Conservation (phyloP, 2,797 vertebrate species). For the Catostomus latipinnis region DNA sequence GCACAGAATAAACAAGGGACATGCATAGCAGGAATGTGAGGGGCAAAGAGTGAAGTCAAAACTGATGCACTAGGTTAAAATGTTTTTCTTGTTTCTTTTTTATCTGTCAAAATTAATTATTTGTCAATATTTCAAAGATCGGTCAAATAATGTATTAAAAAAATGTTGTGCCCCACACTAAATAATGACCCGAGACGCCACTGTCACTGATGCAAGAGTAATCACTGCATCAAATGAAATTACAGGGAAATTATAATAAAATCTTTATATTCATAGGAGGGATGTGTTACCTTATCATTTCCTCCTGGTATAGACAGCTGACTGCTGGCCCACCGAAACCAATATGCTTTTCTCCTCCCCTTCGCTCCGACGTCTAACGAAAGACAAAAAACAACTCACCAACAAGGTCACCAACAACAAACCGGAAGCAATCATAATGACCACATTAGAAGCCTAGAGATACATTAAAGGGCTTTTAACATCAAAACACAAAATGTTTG, state of each 20-base stretch:
- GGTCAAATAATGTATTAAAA: too few species aligned
- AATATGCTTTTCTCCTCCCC: slow-evolving; percentile 81
- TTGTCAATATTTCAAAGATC: too few species aligned
- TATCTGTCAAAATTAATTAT: too few species aligned
- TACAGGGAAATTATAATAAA: slow-evolving; percentile 8
- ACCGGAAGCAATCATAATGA: slow-evolving; percentile 56
- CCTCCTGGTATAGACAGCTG: slow-evolving; percentile 95
- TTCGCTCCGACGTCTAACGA: slow-evolving; percentile 79
- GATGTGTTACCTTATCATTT: slow-evolving; percentile 90
- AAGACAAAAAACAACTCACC: slow-evolving; percentile 47
- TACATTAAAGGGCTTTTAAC: background rate
- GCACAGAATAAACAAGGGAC: too few species aligned
- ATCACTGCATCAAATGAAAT: slow-evolving; percentile 26
- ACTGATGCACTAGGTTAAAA: too few species aligned
- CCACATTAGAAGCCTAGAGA: background rate
- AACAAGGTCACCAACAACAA: background rate
- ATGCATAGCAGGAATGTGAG: too few species aligned
- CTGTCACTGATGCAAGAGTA: background rate
- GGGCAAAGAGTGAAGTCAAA: too few species aligned
- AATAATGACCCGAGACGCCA: too few species aligned
- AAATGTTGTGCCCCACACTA: too few species aligned
- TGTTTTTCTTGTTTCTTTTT: too few species aligned
- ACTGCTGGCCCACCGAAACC: slow-evolving; percentile 91
- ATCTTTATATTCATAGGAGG: background rate
- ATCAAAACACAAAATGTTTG: background rate